These are phyloP conservation scores for Drosophila trichaetosa DNA, from an alignment of 2,888 invertebrate species.

Conservation along the genomic window DNA sequence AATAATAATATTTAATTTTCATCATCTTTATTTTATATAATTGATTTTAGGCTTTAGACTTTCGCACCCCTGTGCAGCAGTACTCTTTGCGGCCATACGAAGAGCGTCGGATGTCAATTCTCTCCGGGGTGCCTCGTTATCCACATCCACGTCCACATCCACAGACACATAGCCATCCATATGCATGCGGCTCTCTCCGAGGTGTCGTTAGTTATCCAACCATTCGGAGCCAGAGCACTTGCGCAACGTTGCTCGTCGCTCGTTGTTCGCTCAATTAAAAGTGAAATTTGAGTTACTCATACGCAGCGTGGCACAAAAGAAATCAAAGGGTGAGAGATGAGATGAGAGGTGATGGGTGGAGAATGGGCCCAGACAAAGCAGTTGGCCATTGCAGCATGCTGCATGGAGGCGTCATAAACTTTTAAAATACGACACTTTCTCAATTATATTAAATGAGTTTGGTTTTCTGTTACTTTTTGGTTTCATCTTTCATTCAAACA, in stretches of 20 bases:
- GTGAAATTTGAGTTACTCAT: constrained; percentile 56
- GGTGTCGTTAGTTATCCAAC: constrained; percentile 53
- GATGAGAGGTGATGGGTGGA: not conserved
- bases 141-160: constrained; percentile 17
- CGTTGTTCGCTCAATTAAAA: constrained; percentile 49
- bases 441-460: constrained; percentile 33
- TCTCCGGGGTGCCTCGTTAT: constrained; percentile 42
- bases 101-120: constrained; percentile 66
- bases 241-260: constrained; percentile 61
- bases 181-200: constrained; percentile 47
- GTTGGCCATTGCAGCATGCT: constrained; percentile 6
- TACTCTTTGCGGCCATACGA: constrained; percentile 46
- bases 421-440: constrained; percentile 25
- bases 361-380: not conserved
- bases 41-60: not conserved
- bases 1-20: not conserved
- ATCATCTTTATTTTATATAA: not conserved
- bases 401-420: constrained; percentile 22
- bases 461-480: constrained; percentile 2
- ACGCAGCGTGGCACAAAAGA: constrained; percentile 41
- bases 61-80: constrained; percentile 33
- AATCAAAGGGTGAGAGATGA: not conserved
- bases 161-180: constrained; percentile 27
- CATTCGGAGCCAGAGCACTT: constrained; percentile 52
- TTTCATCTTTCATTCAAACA: not conserved